phyloP scores from a whole-genome alignment of 2,888 invertebrate genomes.

The Lathronympha strigana region DNA sequence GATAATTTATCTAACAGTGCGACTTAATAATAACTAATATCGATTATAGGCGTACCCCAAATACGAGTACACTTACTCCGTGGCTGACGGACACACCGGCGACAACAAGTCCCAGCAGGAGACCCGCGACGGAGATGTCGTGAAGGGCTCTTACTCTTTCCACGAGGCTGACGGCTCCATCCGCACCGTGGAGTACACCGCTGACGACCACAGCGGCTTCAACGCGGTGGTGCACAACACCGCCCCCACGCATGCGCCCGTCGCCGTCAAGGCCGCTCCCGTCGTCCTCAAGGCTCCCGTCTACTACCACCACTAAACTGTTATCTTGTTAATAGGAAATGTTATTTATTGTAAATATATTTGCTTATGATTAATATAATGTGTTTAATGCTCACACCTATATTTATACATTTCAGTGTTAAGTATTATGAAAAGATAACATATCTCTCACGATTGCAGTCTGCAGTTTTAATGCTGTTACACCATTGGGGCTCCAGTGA shows the following conservation, averaged over 20 bases:
- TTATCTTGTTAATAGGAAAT: conserved; percentile 10
- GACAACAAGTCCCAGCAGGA: conserved; percentile 79
- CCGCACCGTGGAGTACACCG: conserved; percentile 78
- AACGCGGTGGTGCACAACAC: conserved; percentile 61
- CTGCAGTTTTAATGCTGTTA: too few species aligned
- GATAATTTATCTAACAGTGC: neutral
- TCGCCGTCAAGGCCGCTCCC: conserved; percentile 49
- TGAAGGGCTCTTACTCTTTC: conserved; percentile 82
- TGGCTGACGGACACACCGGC: conserved; percentile 75
- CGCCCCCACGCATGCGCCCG: conserved; percentile 47
- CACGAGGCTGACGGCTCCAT: conserved; percentile 79
- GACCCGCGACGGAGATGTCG: conserved; percentile 78
- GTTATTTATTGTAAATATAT: conserved; percentile 32
- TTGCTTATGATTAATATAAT: too few species aligned
- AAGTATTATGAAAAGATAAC: too few species aligned
- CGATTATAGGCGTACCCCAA: conserved; percentile 68
- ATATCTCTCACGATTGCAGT: too few species aligned
- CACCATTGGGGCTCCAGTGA: too few species aligned
- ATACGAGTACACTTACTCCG: conserved; percentile 76
- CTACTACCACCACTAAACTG: conserved; percentile 46
- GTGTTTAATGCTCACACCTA: too few species aligned
- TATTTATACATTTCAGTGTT: neutral
- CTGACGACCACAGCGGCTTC: conserved; percentile 74
- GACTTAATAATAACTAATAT: neutral
- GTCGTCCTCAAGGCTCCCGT: conserved; percentile 47